phyloP scores from a whole-genome alignment of 2,888 invertebrate genomes.

The Keiferia lycopersicella region DNA sequence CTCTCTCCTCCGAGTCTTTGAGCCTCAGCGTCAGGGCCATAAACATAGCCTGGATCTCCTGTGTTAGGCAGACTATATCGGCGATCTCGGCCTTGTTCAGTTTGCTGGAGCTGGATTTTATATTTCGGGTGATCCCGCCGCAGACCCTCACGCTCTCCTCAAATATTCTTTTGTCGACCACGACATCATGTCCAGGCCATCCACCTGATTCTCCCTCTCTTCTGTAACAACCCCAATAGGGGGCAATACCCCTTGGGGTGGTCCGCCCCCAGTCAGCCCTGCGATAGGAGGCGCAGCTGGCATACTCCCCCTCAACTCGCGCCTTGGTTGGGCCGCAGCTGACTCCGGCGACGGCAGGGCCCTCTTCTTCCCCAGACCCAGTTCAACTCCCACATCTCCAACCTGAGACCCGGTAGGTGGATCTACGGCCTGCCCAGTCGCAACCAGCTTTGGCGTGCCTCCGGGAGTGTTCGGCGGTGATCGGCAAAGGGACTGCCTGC shows the following conservation, averaged over 20 bases:
- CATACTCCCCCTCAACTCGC: not conserved
- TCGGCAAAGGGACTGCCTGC: not conserved
- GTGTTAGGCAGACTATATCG: not conserved
- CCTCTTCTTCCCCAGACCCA: not conserved
- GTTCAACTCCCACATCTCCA: no score
- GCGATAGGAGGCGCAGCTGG: not conserved
- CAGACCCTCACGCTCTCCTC: not conserved
- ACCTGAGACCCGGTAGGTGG: no score
- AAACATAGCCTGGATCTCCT: not conserved
- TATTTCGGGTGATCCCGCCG: not conserved
- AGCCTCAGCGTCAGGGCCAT: not conserved
- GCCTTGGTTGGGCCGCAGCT: no score
- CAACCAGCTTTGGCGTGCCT: not conserved
- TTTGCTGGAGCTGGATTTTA: not conserved
- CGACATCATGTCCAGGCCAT: not conserved
- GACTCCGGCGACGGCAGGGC: not conserved
- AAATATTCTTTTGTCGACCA: not conserved
- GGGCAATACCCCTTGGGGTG: not conserved
- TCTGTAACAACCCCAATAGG: not conserved
- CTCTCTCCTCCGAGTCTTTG: not conserved
- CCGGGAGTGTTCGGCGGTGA: not conserved
- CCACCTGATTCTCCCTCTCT: not conserved
- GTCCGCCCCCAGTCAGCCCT: not conserved
- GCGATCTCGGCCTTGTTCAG: conserved; percentile 9
- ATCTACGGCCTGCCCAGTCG: no score